phyloP scores from a whole-genome alignment of 2,113 vertebrate species.

The Rhinopithecus roxellana region DNA sequence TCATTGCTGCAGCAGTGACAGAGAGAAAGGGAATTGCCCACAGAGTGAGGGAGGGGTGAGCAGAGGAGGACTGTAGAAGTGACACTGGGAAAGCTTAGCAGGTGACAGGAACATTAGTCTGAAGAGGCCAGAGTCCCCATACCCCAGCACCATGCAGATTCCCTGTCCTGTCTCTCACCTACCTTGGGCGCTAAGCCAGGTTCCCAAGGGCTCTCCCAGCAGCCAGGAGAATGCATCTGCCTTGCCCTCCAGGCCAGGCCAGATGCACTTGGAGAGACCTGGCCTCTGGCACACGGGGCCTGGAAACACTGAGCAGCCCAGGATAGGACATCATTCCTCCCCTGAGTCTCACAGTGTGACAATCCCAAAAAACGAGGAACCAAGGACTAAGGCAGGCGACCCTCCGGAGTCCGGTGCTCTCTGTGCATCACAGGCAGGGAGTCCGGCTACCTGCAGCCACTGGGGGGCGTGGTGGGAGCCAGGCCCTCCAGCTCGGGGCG shows the following conservation, averaged over 20 bases:
- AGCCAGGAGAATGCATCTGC: background rate
- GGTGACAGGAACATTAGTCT: background rate
- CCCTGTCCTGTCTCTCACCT: background rate
- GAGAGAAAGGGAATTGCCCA: background rate
- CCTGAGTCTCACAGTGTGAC: background rate
- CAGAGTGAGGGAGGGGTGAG: background rate
- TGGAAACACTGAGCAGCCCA: background rate
- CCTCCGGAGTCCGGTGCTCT: background rate
- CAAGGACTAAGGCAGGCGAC: background rate
- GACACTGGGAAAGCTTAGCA: background rate
- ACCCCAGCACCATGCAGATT: background rate
- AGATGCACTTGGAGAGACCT: background rate
- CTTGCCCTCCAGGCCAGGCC: background rate
- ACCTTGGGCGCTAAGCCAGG: background rate
- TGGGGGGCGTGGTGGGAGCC: background rate
- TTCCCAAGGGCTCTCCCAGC: background rate
- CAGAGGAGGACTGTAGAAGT: background rate
- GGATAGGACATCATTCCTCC: background rate
- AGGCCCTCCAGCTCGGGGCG: background rate
- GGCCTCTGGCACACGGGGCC: background rate
- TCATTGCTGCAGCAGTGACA: background rate
- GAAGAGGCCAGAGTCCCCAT: background rate
- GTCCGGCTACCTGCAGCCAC: constrained; percentile 11
- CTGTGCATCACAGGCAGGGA: background rate
- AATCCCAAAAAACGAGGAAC: background rate